A percentile compares a stretch with the other conserved stretches of the same genome.
Conservation (phyloP, 2,113 vertebrate genomes). For the Gasterosteus aculeatus region DNA sequence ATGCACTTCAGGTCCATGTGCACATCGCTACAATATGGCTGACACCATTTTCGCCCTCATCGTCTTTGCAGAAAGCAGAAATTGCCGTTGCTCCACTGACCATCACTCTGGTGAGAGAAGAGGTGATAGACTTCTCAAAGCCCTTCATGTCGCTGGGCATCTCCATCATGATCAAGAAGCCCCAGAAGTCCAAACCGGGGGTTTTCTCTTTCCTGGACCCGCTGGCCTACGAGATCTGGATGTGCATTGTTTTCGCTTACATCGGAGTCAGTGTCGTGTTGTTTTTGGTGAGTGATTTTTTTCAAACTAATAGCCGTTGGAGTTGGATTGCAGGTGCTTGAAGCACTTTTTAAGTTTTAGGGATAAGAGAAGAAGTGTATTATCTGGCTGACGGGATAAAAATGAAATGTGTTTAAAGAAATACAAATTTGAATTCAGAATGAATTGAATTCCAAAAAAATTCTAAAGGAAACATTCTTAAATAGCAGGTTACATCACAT, state of each 20-base stretch:
- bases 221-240: constrained; percentile 99
- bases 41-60: not conserved
- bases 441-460: too few species aligned
- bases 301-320: not conserved
- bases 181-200: constrained; percentile 98
- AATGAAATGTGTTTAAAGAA: not conserved
- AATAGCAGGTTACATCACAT: not conserved
- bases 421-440: not conserved
- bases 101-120: constrained; percentile 97
- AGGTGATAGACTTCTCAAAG: constrained; percentile 99
- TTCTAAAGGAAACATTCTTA: not conserved
- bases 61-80: constrained; percentile 91
- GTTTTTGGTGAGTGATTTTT: constrained; percentile 87
- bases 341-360: constrained; percentile 7
- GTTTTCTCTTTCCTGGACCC: constrained; percentile 99
- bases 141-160: constrained; percentile 99
- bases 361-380: not conserved
- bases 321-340: not conserved
- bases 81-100: constrained; percentile 98
- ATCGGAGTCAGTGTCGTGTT: constrained; percentile 99
- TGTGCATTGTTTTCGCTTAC: constrained; percentile 99
- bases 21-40: not conserved
- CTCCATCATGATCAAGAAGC: constrained; percentile 99
- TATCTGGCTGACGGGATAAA: constrained; percentile 1
- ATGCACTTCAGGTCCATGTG: not conserved